Base-by-base conservation (phyloP, 2,888 invertebrate genomes). In the Hymenopus coronatus region DNA sequence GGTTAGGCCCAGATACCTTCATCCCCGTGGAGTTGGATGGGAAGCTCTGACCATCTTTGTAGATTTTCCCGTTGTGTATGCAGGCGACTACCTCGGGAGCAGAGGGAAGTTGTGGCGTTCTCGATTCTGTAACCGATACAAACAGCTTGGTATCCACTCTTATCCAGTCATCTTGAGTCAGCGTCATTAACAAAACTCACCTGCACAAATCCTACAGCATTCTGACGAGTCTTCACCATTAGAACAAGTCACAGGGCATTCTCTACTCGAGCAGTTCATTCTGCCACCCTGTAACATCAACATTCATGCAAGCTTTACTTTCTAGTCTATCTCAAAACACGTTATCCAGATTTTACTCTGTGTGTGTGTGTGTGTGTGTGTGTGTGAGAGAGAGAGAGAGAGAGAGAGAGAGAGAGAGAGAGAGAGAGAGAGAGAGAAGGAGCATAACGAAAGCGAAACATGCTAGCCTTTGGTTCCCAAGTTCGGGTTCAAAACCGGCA, bases 11-110 rank as follows among this genome's bases (percentile, higher is more conserved):
- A 30, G 92, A 92, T 3, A 92, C 91, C 82, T 92, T 92, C 54
- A 93, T 91, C 9, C 92, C 92, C 2, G 93, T 92, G 27, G 92
- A 91, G 91, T 93, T 93, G 40, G 93, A 93, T 4, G 93, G 92
- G 91, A 93, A 94, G 27, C 92, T 91, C 85, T 93, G 92, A 25
- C 93, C 93, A 90, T 93, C 92, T 83, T 92, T 91, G 91, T 93
- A 93, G 86, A 92, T 91, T 70, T 91, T 91, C 70, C 93, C 93
- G 90, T 92, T 91, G 88, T 92, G 92, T 14, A 92, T 90, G 91
- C 93, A 93, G 30, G 92, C 86, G 28, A 88, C 88, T 14, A 70
- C 86, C 20, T 81, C 81, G 28, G 70, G 86, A 25, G 86, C 28
- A 2, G 25, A 4, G 6, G 86, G 86, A 8, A n/a, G 54, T 27